These are phyloP conservation scores for Megaceryle alcyon DNA, from an alignment of 2,797 vertebrate species.

Conservation along the genomic window DNA sequence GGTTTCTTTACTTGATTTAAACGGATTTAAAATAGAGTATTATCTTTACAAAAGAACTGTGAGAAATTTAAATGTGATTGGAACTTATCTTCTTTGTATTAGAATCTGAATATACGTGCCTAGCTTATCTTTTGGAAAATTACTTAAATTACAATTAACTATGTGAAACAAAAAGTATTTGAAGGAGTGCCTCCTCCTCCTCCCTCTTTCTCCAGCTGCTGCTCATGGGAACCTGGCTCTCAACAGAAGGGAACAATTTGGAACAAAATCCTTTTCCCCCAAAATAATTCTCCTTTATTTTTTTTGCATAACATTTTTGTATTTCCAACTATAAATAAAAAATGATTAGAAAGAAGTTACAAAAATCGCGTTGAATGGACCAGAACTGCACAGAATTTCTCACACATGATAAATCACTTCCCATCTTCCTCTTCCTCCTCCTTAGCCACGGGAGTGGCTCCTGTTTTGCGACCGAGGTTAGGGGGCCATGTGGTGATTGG, in stretches of 20 bases:
- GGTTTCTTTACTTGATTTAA: neutral
- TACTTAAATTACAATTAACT: neutral
- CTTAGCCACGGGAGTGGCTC: neutral
- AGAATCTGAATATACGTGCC: neutral
- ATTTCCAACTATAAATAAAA: slow-evolving; percentile 84
- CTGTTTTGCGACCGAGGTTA: too few species aligned
- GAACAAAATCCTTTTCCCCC: slow-evolving; percentile 76
- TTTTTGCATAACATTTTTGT: slow-evolving; percentile 82
- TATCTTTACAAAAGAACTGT: neutral
- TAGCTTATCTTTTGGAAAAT: neutral
- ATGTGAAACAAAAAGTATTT: slow-evolving; percentile 17
- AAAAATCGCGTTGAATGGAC: slow-evolving; percentile 75
- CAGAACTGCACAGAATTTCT: slow-evolving; percentile 62
- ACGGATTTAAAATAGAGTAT: neutral
- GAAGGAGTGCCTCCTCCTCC: slow-evolving; percentile 26
- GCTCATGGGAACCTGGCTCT: slow-evolving; percentile 30
- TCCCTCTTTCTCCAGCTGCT: slow-evolving; percentile 28
- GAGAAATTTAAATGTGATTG: neutral
- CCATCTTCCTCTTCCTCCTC: slow-evolving; percentile 63
- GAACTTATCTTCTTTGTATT: neutral
- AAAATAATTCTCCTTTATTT: slow-evolving; percentile 83
- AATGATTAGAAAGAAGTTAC: slow-evolving; percentile 82
- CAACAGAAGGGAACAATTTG: slow-evolving; percentile 62
- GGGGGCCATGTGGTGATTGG: slow-evolving; percentile 65
- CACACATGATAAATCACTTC: slow-evolving; percentile 61